These are phyloP conservation scores for Clarias batrachus DNA, from an alignment of 2,113 vertebrate genomes.

Conservation along the genomic window DNA sequence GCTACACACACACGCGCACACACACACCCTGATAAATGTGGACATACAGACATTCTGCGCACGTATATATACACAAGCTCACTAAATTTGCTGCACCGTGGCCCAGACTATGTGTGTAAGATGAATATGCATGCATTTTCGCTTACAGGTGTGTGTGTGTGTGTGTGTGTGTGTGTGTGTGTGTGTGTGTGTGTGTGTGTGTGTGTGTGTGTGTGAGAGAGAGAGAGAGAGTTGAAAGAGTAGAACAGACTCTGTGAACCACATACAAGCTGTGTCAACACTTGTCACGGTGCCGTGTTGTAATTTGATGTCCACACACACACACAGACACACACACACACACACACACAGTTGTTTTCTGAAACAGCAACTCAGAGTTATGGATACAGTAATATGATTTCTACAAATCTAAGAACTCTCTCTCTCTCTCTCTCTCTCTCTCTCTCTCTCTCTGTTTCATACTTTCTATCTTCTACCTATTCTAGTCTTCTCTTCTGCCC, in stretches of 20 bases:
- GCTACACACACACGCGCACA: background rate
- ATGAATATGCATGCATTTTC: background rate
- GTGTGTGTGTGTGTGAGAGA: background rate
- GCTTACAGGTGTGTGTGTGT: background rate
- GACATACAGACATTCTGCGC: constrained; percentile 10
- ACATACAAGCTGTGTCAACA: background rate
- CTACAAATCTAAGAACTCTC: constrained; percentile 1
- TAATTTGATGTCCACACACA: constrained; percentile 16
- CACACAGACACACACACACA: background rate
- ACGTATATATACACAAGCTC: background rate
- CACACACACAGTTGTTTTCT: background rate
- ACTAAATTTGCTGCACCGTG: background rate
- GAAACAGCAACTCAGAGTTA: background rate
- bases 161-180: background rate
- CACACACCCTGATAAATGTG: background rate
- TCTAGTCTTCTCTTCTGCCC: background rate
- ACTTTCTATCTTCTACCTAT: background rate
- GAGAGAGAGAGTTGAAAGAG: background rate
- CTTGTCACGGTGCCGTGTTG: background rate
- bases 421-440: background rate
- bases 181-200: background rate
- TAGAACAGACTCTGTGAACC: background rate
- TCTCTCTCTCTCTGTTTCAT: background rate
- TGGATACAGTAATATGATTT: constrained; percentile 31
- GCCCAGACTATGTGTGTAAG: background rate